These are phyloP conservation scores for Siphonodentalium dalli DNA, from an alignment of 2,888 invertebrate genomes.

Conservation along the genomic window DNA sequence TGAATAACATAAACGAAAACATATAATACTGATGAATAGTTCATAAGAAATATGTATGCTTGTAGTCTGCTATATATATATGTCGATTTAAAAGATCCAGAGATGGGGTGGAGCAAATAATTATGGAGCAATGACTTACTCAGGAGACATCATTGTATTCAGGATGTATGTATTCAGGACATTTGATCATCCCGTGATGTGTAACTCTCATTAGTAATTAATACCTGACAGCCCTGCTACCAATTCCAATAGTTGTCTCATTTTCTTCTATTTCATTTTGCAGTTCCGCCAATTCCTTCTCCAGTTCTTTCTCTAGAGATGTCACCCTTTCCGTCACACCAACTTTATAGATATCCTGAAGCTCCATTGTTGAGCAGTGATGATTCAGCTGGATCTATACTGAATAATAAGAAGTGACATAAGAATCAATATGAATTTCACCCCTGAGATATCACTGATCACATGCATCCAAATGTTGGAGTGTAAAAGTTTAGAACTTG, in stretches of 20 bases:
- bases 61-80: too few species aligned
- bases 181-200: too few species aligned
- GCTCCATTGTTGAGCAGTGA: slow-evolving; percentile 22
- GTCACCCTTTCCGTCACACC: slow-evolving; percentile 52
- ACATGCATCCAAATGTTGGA: too few species aligned
- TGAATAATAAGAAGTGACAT: background rate
- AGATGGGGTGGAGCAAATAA: background rate
- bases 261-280: slow-evolving; percentile 62
- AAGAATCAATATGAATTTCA: too few species aligned
- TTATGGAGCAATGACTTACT: background rate
- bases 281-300: slow-evolving; percentile 57
- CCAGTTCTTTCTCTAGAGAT: slow-evolving; percentile 54
- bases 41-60: too few species aligned
- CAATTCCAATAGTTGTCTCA: slow-evolving; percentile 54
- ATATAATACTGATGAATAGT: too few species aligned
- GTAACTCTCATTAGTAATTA: background rate
- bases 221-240: slow-evolving; percentile 47
- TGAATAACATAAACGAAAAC: too few species aligned
- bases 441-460: too few species aligned
- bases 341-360: slow-evolving; percentile 43
- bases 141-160: background rate
- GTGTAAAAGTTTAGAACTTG: too few species aligned
- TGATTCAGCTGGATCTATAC: background rate
- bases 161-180: background rate
- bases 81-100: too few species aligned